These are phyloP conservation scores for Copidosoma floridanum DNA, from an alignment of 1,140 invertebrate species.

Conservation along the genomic window DNA sequence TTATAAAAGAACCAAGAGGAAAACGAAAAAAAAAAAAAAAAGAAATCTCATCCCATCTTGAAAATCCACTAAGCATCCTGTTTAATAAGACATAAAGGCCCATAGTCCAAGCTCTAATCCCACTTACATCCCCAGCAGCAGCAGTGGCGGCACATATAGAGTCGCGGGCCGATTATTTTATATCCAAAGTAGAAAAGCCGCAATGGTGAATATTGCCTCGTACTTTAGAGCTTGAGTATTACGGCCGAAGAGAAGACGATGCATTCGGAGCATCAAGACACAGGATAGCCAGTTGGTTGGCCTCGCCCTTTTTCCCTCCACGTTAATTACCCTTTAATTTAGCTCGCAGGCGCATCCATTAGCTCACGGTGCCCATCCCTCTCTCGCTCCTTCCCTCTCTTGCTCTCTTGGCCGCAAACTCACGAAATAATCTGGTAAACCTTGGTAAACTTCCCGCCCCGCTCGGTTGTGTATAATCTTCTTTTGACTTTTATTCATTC, in stretches of 20 bases:
- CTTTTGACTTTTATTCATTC: too few relatives aligned
- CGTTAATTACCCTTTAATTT: slow-evolving; percentile 14
- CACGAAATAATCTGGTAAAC: neutral
- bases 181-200: too few relatives aligned
- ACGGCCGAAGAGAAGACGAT: neutral
- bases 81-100: neutral
- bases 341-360: slow-evolving; percentile 3
- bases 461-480: neutral
- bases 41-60: too few relatives aligned
- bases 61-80: neutral
- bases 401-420: too few relatives aligned
- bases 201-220: neutral
- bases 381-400: neutral
- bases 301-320: too few relatives aligned
- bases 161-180: neutral
- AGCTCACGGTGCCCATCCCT: neutral
- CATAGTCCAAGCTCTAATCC: neutral
- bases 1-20: slow-evolving; percentile 1
- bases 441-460: neutral
- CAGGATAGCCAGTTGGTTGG: too few relatives aligned
- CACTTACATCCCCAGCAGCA: neutral
- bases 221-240: neutral
- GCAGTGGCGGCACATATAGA: neutral
- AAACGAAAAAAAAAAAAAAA: neutral
- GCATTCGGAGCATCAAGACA: neutral